These are phyloP conservation scores for Oreocharis arfaki DNA, from an alignment of 2,113 vertebrate species.

Conservation along the genomic window DNA sequence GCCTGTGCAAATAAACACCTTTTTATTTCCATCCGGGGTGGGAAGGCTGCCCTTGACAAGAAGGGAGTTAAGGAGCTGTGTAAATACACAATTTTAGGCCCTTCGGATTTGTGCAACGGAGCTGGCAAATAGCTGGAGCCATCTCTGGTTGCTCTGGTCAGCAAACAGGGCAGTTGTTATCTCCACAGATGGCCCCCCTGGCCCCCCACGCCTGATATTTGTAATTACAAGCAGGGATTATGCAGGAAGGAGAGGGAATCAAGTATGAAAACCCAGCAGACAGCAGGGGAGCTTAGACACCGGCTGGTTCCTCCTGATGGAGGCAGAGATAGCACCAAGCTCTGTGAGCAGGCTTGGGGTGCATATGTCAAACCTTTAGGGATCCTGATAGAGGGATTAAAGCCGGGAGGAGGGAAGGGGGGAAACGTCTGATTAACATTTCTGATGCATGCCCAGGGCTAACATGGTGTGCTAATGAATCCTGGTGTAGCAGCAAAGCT, in stretches of 20 bases:
- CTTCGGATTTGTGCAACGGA: not conserved
- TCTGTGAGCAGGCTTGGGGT: not conserved
- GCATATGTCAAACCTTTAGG: not conserved
- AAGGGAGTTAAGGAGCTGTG: not conserved
- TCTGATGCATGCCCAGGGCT: not conserved
- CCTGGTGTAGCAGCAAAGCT: not conserved
- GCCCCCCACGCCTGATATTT: not conserved
- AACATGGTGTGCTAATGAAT: not conserved
- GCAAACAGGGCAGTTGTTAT: not conserved
- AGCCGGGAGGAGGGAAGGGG: not conserved
- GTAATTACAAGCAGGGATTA: slow-evolving; percentile 55
- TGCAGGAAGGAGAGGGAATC: slow-evolving; percentile 20
- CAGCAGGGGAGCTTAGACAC: slow-evolving; percentile 2
- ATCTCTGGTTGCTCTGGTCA: not conserved
- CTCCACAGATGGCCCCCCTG: not conserved
- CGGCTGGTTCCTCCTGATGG: not conserved
- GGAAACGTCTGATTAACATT: slow-evolving; percentile 18
- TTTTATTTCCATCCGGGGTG: not conserved
- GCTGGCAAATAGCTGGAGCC: not conserved
- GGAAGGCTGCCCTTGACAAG: not conserved
- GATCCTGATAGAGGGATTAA: slow-evolving; percentile 20
- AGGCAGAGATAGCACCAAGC: slow-evolving; percentile 5
- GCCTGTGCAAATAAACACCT: not conserved
- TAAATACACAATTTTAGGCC: not conserved
- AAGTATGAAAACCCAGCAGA: not conserved